Evolutionary conservation across 2,797 vertebrate species (phyloP).

Genomic region (Glossophaga mutica): DNA sequence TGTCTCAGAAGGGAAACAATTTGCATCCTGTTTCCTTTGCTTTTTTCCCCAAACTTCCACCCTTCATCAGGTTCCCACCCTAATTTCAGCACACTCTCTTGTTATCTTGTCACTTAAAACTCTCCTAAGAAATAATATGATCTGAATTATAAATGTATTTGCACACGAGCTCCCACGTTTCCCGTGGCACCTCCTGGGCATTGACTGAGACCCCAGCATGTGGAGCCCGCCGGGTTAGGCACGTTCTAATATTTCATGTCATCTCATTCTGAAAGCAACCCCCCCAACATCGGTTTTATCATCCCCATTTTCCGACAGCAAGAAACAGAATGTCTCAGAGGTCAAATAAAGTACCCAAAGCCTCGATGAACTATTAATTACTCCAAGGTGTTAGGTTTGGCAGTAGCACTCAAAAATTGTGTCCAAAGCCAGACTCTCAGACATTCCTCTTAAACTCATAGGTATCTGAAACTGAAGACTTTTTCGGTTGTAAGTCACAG

Average conservation of each 20-base stretch:
- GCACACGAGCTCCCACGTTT: background rate
- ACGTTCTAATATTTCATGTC: background rate
- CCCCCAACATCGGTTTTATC: background rate
- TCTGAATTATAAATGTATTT: background rate
- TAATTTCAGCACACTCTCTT: background rate
- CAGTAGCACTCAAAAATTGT: background rate
- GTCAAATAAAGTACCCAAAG: slow-evolving; percentile 13
- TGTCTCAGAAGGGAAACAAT: slow-evolving; percentile 11
- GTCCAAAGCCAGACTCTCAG: slow-evolving; percentile 14
- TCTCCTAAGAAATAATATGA: background rate
- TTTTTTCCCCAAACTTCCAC: background rate
- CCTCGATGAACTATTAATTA: slow-evolving; percentile 20
- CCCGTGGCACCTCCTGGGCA: background rate
- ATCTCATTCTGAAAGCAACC: background rate
- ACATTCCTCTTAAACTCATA: background rate
- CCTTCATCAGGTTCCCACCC: background rate
- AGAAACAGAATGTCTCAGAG: background rate
- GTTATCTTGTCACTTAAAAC: background rate
- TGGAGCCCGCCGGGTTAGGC: background rate
- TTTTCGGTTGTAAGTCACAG: slow-evolving; percentile 39
- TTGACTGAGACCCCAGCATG: background rate
- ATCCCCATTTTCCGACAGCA: background rate
- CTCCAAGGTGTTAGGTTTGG: slow-evolving; percentile 31
- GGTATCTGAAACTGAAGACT: slow-evolving; percentile 36
- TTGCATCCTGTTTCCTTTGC: background rate